phyloP scores from a whole-genome alignment of 2,113 vertebrate species.

The Sardina pilchardus region DNA sequence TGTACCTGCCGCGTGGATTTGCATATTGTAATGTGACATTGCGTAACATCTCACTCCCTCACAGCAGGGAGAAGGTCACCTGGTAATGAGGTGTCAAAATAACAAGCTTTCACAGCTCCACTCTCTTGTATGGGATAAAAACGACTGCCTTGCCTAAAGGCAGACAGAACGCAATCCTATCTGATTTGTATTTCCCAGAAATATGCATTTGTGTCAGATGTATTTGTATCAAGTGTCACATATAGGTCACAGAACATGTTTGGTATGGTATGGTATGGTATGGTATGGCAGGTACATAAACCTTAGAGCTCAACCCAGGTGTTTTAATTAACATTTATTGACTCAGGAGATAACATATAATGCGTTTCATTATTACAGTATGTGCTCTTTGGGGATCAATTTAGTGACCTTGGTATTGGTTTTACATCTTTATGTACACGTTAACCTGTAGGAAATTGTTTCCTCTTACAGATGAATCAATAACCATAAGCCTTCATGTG shows the following conservation, averaged over 20 bases:
- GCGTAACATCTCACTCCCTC: conserved; percentile 19
- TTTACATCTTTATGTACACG: not conserved
- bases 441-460: not conserved
- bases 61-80: conserved; percentile 5
- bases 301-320: not conserved
- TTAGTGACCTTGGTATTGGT: too few species aligned
- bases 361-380: not conserved
- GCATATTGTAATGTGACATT: conserved; percentile 32
- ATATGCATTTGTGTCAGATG: not conserved
- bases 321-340: not conserved
- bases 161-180: not conserved
- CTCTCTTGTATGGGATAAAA: conserved; percentile 38
- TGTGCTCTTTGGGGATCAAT: not conserved
- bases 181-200: not conserved
- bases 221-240: not conserved
- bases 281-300: not conserved
- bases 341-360: not conserved
- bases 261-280: not conserved
- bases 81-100: conserved; percentile 14
- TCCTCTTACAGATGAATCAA: not conserved
- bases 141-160: not conserved
- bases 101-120: not conserved
- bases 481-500: not conserved
- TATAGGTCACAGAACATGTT: not conserved
- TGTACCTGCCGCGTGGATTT: conserved; percentile 25